phyloP scores from a whole-genome alignment of 2,113 vertebrate genomes.

The Microtus montanus region DNA sequence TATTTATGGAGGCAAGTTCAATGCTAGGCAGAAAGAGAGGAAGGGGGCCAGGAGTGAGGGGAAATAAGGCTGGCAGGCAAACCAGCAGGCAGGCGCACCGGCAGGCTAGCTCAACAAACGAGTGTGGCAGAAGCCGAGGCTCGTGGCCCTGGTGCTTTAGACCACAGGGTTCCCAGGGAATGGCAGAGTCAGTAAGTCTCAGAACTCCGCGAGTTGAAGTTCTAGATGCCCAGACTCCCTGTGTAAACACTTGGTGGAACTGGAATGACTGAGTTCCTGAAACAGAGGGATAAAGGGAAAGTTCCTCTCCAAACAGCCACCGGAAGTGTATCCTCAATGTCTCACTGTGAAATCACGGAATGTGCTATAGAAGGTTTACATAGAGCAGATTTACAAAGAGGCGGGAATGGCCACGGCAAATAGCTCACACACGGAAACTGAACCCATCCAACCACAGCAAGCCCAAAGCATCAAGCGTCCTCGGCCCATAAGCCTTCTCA shows the following conservation, averaged over 20 bases:
- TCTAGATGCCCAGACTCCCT: background rate
- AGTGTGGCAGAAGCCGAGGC: background rate
- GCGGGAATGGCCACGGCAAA: background rate
- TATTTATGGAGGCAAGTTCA: background rate
- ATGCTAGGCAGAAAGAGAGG: background rate
- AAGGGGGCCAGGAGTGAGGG: background rate
- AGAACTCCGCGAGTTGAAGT: background rate
- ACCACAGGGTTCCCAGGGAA: background rate
- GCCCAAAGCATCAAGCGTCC: background rate
- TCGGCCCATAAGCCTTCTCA: background rate
- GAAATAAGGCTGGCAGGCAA: rapidly evolving
- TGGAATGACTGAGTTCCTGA: background rate
- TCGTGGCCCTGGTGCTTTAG: background rate
- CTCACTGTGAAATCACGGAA: background rate
- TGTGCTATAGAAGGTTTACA: background rate
- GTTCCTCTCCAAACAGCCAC: conserved; percentile 14
- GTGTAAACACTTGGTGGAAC: background rate
- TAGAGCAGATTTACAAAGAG: conserved; percentile 24
- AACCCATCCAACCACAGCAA: conserved; percentile 34
- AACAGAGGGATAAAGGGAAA: background rate
- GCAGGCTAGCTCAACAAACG: background rate
- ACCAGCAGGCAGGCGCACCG: rapidly evolving
- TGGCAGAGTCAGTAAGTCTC: background rate
- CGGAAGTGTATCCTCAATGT: conserved; percentile 15
- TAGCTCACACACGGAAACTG: conserved; percentile 26